These are phyloP conservation scores for Himalopsyche phryganea DNA, from an alignment of 1,140 invertebrate genomes.

Conservation along the genomic window DNA sequence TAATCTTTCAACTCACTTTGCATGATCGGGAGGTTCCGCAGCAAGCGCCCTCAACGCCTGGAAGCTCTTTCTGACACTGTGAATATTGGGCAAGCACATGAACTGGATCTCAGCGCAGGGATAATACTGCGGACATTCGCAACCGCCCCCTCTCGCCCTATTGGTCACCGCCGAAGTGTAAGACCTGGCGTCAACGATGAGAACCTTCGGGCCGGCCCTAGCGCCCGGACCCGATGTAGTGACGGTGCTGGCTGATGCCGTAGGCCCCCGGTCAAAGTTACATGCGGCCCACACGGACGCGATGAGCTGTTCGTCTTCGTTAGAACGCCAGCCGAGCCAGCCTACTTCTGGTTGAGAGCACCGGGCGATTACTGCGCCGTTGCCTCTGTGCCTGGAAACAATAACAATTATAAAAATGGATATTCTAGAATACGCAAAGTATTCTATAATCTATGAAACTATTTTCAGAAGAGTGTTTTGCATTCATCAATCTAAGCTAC, in stretches of 20 bases:
- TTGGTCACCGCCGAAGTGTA: slow-evolving; percentile 95
- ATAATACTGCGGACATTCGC: slow-evolving; percentile 95
- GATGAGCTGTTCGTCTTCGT: slow-evolving; percentile 83
- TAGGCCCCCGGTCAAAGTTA: slow-evolving; percentile 60
- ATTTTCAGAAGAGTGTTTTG: no score
- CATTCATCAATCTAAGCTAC: no score
- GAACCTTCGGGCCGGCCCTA: slow-evolving; percentile 69
- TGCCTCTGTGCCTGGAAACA: slow-evolving; percentile 64
- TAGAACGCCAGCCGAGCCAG: slow-evolving; percentile 87
- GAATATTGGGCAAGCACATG: slow-evolving; percentile 96
- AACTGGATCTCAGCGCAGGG: slow-evolving; percentile 91
- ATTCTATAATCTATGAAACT: no score
- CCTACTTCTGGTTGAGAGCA: slow-evolving; percentile 92
- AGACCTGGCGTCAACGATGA: slow-evolving; percentile 93
- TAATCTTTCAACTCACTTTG: slow-evolving; percentile 66
- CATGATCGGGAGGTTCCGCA: slow-evolving; percentile 69
- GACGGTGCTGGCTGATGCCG: neutral
- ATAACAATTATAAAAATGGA: slow-evolving; percentile 2
- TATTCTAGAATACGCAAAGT: neutral
- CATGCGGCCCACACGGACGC: slow-evolving; percentile 82
- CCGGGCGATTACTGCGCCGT: slow-evolving; percentile 89
- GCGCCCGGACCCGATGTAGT: slow-evolving; percentile 3
- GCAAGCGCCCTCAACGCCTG: slow-evolving; percentile 73
- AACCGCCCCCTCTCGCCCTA: slow-evolving; percentile 91
- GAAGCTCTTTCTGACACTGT: slow-evolving; percentile 86